Percentiles rank a stretch among this genome's conserved stretches.
Evolutionary conservation across 2,797 vertebrate genomes (phyloP).

Genomic region (Tamandua tetradactyla): DNA sequence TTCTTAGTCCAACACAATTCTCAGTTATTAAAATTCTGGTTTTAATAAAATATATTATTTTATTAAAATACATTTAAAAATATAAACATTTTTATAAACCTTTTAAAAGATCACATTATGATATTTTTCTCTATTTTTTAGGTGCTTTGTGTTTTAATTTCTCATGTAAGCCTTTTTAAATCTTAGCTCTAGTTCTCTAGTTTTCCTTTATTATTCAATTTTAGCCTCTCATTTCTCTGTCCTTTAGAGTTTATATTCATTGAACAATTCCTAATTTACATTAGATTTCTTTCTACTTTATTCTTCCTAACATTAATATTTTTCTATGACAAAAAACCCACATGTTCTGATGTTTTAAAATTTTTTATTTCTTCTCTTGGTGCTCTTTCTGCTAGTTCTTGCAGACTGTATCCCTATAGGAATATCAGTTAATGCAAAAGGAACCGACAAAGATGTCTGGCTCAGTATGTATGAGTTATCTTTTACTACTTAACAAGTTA

Average conservation of each 20-base stretch:
- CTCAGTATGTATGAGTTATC: not conserved
- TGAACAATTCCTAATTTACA: not conserved
- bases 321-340: not conserved
- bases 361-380: not conserved
- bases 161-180: constrained; percentile 17
- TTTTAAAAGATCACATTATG: not conserved
- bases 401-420: not conserved
- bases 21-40: not conserved
- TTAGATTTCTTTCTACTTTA: not conserved
- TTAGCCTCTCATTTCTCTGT: constrained; percentile 27
- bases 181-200: not conserved
- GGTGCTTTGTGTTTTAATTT: not conserved
- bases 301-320: not conserved
- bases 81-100: too few species aligned
- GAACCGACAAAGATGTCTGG: not conserved
- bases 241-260: not conserved
- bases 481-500: not conserved
- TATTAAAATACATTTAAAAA: too few species aligned
- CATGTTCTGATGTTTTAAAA: not conserved
- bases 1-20: not conserved
- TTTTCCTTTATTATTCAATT: not conserved
- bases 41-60: not conserved
- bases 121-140: not conserved
- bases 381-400: not conserved
- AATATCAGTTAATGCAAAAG: not conserved